A percentile compares a stretch with the other conserved stretches of the same genome.
Conservation (phyloP, 2,797 vertebrate genomes). For the Fistularia commersonii region DNA sequence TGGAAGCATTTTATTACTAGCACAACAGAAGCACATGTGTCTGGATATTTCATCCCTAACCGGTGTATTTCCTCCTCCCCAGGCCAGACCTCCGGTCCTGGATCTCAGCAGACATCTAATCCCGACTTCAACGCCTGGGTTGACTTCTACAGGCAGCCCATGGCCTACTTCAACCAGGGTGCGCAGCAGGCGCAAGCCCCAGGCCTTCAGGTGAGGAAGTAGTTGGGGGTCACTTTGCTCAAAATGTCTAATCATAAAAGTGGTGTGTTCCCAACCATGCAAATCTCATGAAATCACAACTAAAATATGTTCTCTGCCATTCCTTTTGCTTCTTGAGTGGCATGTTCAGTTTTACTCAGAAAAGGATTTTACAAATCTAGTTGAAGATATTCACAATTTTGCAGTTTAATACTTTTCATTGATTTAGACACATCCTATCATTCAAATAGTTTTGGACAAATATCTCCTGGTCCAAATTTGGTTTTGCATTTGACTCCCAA, state of each 20-base stretch:
- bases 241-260: neutral
- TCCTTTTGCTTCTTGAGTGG: no score
- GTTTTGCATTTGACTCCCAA: no score
- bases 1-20: neutral
- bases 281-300: no score
- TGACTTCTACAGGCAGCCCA: conserved; percentile 96
- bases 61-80: neutral
- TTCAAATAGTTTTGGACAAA: no score
- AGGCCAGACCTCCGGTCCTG: conserved; percentile 87
- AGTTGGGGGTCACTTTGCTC: neutral
- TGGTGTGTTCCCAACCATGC: no score
- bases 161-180: conserved; percentile 93
- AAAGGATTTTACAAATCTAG: no score
- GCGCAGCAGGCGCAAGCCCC: conserved; percentile 89
- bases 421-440: no score
- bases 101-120: conserved; percentile 90
- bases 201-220: conserved; percentile 78
- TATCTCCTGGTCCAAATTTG: no score
- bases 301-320: no score
- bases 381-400: no score
- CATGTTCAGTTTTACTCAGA: no score
- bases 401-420: no score
- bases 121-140: conserved; percentile 95
- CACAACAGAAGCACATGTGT: neutral
- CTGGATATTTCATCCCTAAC: neutral